Evolutionary conservation across 2,113 vertebrate genomes (phyloP), one percentile per base, ranked within the genome.

Genomic region (Physeter macrocephalus): DNA sequence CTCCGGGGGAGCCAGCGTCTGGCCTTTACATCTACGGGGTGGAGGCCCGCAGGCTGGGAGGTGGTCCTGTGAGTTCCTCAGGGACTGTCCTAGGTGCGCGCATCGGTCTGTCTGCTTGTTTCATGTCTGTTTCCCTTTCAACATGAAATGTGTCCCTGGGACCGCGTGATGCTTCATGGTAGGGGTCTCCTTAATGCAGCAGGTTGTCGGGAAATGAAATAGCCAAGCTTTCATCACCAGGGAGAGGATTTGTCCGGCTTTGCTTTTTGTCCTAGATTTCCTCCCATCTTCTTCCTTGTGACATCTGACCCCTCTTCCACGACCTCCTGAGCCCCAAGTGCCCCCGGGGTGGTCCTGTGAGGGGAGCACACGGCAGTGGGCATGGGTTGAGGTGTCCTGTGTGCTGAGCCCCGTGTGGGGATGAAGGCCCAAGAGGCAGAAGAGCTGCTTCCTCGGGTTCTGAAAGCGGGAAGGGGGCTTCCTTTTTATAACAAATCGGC

Each of bases 1-100:
- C 41, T 6, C n/a, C 3, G 5, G 11, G 84, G 84, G 78, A 27
- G 74, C 13, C 6, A 31, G 34, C 31, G 9, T 8, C 80, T 9
- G 61, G 43, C 69, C 69, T 62, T 18, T 8, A 2, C 34, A 1
- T 2, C 8, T 49, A 10, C 0, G 17, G 34, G 21, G 13, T 1
- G 2, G 41, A 27, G 39, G n/a, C 21, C 83, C 3, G 7, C 6
- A 12, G 77, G 49, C 34, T 3, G 39, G 21, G 61, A 5, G 74
- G 85, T n/a, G 83, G 88, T 82, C 95, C 95, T 93, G 81, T 80
- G 94, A 97, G 98, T 97, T 98, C 98, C 97, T 87, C 93, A 93
- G 97, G 98, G 97, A 97, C 97, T 97, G 97, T 97, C 93, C 90
- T 82, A 80, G 83, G 88, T 72, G 92, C 71, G 75, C 54, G 13